phyloP scores from a whole-genome alignment of 2,888 invertebrate genomes.

The Megaustenia siamemsis region DNA sequence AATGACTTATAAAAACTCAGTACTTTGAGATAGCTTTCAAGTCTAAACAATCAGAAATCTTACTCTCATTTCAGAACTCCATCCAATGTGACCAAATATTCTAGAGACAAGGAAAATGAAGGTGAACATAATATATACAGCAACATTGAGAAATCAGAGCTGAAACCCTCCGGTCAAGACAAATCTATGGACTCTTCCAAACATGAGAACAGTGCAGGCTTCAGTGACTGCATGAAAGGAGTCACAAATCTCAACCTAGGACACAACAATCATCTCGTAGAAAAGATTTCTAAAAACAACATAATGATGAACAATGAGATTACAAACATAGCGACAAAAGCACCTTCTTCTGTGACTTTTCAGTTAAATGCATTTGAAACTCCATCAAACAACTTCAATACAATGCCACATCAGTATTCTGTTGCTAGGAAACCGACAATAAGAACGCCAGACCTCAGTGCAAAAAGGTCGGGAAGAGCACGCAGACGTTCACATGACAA shows the following conservation, averaged over 20 bases:
- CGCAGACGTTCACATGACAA: conserved; percentile 65
- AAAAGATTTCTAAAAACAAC: conserved; percentile 36
- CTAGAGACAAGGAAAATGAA: conserved; percentile 42
- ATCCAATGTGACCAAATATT: conserved; percentile 26
- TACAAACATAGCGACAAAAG: neutral
- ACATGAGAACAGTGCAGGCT: neutral
- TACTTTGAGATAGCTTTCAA: too few species aligned
- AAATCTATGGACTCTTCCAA: conserved; percentile 43
- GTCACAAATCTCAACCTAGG: conserved; percentile 39
- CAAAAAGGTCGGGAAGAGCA: conserved; percentile 60
- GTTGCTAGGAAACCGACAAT: conserved; percentile 65
- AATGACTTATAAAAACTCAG: too few species aligned
- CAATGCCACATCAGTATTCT: conserved; percentile 38
- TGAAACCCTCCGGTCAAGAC: conserved; percentile 39
- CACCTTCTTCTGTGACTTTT: neutral
- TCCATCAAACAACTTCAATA: conserved; percentile 38
- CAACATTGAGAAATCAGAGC: conserved; percentile 49
- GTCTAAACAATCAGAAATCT: too few species aligned
- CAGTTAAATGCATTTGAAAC: conserved; percentile 1
- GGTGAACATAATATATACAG: conserved; percentile 53
- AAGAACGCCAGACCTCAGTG: conserved; percentile 66
- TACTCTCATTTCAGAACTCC: conserved; percentile 38
- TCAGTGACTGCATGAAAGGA: conserved; percentile 45
- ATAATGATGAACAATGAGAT: neutral
- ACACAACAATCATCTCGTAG: conserved; percentile 49